phyloP scores from a whole-genome alignment of 2,797 vertebrate genomes.

The Salmo trutta region DNA sequence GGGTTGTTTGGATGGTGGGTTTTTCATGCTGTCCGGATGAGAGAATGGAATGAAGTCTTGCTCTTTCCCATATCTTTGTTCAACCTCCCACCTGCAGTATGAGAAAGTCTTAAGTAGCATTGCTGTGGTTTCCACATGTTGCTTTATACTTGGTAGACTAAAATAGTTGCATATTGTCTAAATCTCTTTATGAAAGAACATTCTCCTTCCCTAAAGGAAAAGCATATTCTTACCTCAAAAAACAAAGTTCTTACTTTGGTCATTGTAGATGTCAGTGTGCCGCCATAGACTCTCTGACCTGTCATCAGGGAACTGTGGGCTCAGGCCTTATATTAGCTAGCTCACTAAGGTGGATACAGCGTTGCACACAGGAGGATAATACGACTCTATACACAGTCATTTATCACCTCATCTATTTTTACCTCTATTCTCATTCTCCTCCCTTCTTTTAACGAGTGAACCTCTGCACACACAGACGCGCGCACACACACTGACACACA shows the following conservation, averaged over 20 bases:
- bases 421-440: constrained; percentile 1
- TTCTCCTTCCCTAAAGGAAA: no score
- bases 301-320: neutral
- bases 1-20: neutral
- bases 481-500: no score
- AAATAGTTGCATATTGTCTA: no score
- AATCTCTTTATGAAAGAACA: no score
- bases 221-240: no score
- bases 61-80: neutral
- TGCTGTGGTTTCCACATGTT: no score
- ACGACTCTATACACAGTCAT: neutral
- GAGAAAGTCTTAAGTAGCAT: no score
- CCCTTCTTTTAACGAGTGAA: neutral
- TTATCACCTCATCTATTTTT: constrained; percentile 17
- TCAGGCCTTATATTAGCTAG: neutral
- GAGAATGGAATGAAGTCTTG: neutral
- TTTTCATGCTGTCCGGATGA: neutral
- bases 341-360: neutral
- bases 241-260: no score
- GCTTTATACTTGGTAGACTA: no score
- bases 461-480: no score
- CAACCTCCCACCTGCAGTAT: neutral
- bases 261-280: no score
- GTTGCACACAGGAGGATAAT: neutral
- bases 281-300: neutral